Conservation (phyloP, 1,140 invertebrate genomes). For the Carposina sasakii region DNA sequence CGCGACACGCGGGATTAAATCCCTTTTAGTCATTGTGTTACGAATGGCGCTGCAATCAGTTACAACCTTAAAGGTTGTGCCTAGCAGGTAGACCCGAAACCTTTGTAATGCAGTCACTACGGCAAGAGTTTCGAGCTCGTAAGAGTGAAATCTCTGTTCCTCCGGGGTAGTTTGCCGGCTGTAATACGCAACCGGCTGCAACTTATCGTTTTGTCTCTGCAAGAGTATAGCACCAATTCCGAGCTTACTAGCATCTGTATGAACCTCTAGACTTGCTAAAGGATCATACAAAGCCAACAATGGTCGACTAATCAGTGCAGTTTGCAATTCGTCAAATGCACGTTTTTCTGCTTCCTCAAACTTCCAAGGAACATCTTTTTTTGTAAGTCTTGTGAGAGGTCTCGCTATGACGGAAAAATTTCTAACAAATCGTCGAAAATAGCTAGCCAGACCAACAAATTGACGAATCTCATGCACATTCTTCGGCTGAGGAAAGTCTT, state of each 20-base stretch:
- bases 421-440: constrained; percentile 29
- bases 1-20: constrained; percentile 27
- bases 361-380: constrained; percentile 18
- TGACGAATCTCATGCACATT: constrained; percentile 32
- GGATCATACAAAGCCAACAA: constrained; percentile 36
- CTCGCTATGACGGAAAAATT: constrained; percentile 28
- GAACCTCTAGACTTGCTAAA: constrained; percentile 20
- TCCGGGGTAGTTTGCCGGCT: constrained; percentile 26
- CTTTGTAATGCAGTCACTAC: constrained; percentile 18
- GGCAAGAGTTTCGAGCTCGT: constrained; percentile 42
- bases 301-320: constrained; percentile 16
- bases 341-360: neutral
- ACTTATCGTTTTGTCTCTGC: constrained; percentile 32
- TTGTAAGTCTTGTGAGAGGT: constrained; percentile 29
- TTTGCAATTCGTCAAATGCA: neutral
- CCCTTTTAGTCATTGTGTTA: constrained; percentile 24
- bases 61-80: constrained; percentile 31
- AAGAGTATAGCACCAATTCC: constrained; percentile 35
- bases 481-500: constrained; percentile 17
- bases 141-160: constrained; percentile 42
- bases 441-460: constrained; percentile 33
- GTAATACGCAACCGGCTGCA: constrained; percentile 36
- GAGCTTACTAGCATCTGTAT: constrained; percentile 32
- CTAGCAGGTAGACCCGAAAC: constrained; percentile 32
- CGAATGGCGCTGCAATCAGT: constrained; percentile 36